phyloP scores from a whole-genome alignment of 2,113 vertebrate genomes.

The Thermophis baileyi region DNA sequence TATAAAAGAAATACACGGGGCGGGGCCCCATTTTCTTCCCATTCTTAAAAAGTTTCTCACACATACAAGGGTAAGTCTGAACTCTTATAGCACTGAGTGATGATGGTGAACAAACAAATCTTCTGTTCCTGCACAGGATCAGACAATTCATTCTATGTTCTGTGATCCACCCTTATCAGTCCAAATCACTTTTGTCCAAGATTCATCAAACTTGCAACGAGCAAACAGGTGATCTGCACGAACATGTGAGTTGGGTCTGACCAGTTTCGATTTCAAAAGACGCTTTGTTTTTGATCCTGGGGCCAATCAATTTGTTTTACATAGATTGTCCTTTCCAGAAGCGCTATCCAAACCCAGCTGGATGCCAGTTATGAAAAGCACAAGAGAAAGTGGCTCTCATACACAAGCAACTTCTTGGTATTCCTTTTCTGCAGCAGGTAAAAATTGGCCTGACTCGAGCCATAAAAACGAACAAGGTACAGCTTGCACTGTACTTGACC shows the following conservation, averaged over 20 bases:
- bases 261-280: background rate
- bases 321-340: background rate
- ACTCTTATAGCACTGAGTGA: background rate
- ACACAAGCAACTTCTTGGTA: slow-evolving; percentile 49
- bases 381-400: slow-evolving; percentile 36
- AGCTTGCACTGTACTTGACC: slow-evolving; percentile 38
- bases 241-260: background rate
- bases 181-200: background rate
- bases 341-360: slow-evolving; percentile 23
- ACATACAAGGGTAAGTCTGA: background rate
- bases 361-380: slow-evolving; percentile 35
- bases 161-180: background rate
- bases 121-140: background rate
- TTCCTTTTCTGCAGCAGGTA: slow-evolving; percentile 50
- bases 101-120: background rate
- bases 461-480: slow-evolving; percentile 24
- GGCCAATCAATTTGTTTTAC: slow-evolving; percentile 47
- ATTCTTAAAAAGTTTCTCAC: background rate
- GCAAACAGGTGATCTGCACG: background rate
- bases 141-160: background rate
- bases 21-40: background rate
- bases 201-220: background rate
- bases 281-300: slow-evolving; percentile 45
- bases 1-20: background rate
- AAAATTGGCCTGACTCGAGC: slow-evolving; percentile 38